Evolutionary conservation across 2,797 vertebrate genomes (phyloP).

Genomic region (Chromis chromis): DNA sequence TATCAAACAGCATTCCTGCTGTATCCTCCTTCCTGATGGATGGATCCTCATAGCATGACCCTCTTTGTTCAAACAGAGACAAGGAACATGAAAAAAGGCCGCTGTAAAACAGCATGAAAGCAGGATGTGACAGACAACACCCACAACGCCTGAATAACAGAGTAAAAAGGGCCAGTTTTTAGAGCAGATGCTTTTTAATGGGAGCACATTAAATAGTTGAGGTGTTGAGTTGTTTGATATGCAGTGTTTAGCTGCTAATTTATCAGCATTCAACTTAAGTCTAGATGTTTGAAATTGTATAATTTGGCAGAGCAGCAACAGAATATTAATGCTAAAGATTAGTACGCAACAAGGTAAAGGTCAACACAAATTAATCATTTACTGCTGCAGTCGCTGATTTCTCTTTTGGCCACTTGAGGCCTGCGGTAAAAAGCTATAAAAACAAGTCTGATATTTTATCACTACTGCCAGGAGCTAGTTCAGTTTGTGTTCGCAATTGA

Average conservation of each 20-base stretch:
- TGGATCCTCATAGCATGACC: slow-evolving; percentile 33
- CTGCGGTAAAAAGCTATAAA: not conserved
- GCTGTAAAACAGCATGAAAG: slow-evolving; percentile 28
- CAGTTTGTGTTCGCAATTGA: not conserved
- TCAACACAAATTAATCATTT: not conserved
- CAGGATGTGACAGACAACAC: slow-evolving; percentile 30
- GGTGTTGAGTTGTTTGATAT: slow-evolving; percentile 4
- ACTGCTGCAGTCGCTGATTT: not conserved
- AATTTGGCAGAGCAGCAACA: not conserved
- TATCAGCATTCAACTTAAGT: not conserved
- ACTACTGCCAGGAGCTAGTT: not conserved
- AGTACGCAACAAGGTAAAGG: not conserved
- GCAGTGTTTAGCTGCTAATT: slow-evolving; percentile 11
- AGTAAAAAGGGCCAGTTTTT: slow-evolving; percentile 16
- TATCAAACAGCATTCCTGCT: slow-evolving; percentile 28
- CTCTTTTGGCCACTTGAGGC: not conserved
- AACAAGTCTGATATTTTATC: not conserved
- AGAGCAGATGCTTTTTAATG: slow-evolving; percentile 39
- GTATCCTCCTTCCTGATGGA: slow-evolving; percentile 45
- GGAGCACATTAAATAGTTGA: slow-evolving; percentile 28
- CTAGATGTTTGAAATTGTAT: not conserved
- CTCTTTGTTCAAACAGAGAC: slow-evolving; percentile 30
- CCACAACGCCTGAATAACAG: slow-evolving; percentile 15
- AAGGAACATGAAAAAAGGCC: slow-evolving; percentile 17
- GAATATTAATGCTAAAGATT: not conserved